phyloP scores from a whole-genome alignment of 2,797 vertebrate species.

The Danio tinwini region DNA sequence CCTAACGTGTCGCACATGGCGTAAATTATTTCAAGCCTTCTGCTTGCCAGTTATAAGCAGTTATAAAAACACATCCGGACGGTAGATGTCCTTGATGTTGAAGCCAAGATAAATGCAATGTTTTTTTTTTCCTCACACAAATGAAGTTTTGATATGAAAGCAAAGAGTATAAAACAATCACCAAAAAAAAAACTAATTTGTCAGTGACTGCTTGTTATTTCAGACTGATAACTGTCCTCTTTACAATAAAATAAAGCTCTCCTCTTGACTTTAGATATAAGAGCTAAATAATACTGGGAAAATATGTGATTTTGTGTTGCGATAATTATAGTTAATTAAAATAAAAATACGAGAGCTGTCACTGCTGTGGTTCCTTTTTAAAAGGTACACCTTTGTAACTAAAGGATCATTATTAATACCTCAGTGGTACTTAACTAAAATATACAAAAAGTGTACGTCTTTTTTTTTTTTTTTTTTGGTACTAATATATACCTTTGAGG shows the following conservation, averaged over 20 bases:
- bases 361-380: too few species aligned
- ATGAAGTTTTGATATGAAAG: slow-evolving; percentile 40
- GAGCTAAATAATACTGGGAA: too few species aligned
- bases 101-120: slow-evolving; percentile 46
- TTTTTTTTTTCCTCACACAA: slow-evolving; percentile 23
- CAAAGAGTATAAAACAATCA: slow-evolving; percentile 21
- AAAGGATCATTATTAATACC: too few species aligned
- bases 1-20: slow-evolving; percentile 40
- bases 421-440: too few species aligned
- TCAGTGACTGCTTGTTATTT: slow-evolving; percentile 34
- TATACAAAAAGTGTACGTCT: too few species aligned
- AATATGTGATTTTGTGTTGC: too few species aligned
- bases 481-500: too few species aligned
- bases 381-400: too few species aligned
- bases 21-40: slow-evolving; percentile 34
- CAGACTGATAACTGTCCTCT: slow-evolving; percentile 19
- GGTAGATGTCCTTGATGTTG: slow-evolving; percentile 31
- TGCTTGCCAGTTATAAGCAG: slow-evolving; percentile 23
- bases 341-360: too few species aligned
- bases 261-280: slow-evolving; percentile 12
- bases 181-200: slow-evolving; percentile 6
- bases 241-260: not conserved
- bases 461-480: too few species aligned
- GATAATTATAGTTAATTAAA: too few species aligned
- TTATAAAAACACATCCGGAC: slow-evolving; percentile 33